Evolutionary conservation across 1,140 invertebrate genomes (phyloP).

Genomic region (Pentalonia nigronervosa): DNA sequence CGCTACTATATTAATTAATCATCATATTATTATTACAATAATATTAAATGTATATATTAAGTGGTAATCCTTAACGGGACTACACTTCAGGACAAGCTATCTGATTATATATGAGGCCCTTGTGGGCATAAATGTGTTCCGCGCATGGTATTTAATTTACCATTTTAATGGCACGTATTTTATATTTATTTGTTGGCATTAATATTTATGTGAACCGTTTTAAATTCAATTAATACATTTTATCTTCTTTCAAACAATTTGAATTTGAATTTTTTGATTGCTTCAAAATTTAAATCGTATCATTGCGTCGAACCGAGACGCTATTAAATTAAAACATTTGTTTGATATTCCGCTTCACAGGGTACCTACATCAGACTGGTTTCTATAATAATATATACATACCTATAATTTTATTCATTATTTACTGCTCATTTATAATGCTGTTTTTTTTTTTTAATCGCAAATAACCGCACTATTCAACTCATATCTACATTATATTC

Average conservation of each 20-base stretch:
- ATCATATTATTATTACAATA: background rate
- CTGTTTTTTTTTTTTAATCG: background rate
- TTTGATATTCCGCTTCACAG: conserved; percentile 40
- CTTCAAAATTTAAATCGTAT: background rate
- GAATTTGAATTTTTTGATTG: background rate
- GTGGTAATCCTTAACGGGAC: background rate
- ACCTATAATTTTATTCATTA: background rate
- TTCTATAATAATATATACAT: background rate
- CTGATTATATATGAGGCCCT: background rate
- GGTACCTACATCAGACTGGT: conserved; percentile 7
- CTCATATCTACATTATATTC: background rate
- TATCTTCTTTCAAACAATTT: background rate
- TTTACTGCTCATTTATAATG: conserved; percentile 12
- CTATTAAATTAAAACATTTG: background rate
- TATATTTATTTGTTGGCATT: background rate
- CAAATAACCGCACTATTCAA: background rate
- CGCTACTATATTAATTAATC: background rate
- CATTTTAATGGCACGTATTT: background rate
- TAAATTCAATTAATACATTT: background rate
- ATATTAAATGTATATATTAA: background rate
- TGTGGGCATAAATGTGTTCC: background rate
- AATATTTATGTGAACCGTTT: background rate
- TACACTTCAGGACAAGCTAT: background rate
- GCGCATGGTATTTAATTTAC: background rate
- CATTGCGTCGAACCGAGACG: too few species aligned